Conservation (phyloP, 2,888 invertebrate species). For the Drosophila testacea region DNA sequence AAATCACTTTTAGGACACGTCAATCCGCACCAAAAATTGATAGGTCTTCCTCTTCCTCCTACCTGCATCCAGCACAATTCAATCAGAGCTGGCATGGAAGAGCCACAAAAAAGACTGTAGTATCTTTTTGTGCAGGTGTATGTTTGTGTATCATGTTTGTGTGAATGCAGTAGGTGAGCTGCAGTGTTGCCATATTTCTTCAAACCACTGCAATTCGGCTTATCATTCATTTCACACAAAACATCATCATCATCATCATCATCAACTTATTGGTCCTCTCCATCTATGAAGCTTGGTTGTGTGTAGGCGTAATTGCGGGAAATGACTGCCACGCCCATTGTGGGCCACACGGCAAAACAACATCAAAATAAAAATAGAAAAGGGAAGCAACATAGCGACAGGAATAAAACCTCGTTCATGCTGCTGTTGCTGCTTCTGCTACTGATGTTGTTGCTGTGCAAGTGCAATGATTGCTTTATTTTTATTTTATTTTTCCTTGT, state of each 20-base stretch:
- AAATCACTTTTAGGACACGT: slow-evolving; percentile 5
- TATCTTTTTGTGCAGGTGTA: slow-evolving; percentile 12
- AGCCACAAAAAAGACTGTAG: slow-evolving; percentile 42
- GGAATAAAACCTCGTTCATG: slow-evolving; percentile 41
- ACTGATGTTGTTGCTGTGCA: slow-evolving; percentile 31
- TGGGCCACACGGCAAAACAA: slow-evolving; percentile 56
- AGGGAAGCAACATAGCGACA: slow-evolving; percentile 60
- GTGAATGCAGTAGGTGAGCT: background rate
- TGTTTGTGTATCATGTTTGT: background rate
- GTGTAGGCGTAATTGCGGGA: slow-evolving; percentile 76
- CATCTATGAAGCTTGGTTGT: slow-evolving; percentile 21
- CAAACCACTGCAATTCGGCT: slow-evolving; percentile 53
- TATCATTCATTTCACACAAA: slow-evolving; percentile 56
- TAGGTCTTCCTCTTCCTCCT: background rate
- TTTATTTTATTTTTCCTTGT: slow-evolving; percentile 38
- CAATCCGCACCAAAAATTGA: slow-evolving; percentile 6
- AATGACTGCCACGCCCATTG: slow-evolving; percentile 80
- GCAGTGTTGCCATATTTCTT: slow-evolving; percentile 59
- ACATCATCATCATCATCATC: slow-evolving; percentile 19
- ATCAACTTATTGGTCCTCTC: slow-evolving; percentile 12
- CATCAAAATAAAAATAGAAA: slow-evolving; percentile 41
- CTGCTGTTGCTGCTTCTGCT: slow-evolving; percentile 13
- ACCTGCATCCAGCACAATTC: slow-evolving; percentile 9
- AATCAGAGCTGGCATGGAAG: slow-evolving; percentile 26
- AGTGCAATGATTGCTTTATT: slow-evolving; percentile 73